Base-by-base conservation (phyloP, 2,888 invertebrate species). In the Nasonia oneida region DNA sequence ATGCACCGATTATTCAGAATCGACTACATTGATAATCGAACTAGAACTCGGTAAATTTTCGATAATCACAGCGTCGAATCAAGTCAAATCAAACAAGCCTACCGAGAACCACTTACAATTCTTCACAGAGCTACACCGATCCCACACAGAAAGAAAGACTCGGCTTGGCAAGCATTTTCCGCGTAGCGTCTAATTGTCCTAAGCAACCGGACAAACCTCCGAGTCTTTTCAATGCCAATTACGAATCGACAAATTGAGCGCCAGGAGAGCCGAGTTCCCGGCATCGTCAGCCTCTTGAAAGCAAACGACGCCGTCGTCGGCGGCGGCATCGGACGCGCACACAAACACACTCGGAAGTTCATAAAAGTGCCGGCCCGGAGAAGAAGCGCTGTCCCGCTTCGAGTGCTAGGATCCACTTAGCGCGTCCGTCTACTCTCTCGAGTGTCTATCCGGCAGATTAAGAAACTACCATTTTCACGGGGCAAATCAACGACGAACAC, bases 221-320 rank as follows among this genome's bases (percentile, higher is more conserved):
- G 50, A 37, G 14, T 67, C 81, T 85, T 81, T 81, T 61, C 81
- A 81, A 71, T 77, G 76, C 23, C 84, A 71, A 85, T 85, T 85
- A 76, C 75, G 50, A 8, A 75, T 82, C 67, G 82, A 82, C 82
- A 76, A 75, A 82, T 75, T 82, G 67, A 64, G 64, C 6, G 39
- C 23, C 50, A 37, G 29, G 75, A 81, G 64, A 75, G 61, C 74
- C 74, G 3, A 15, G 15, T 53, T 53, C 53, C 18, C 18, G 53
- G 53, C 53, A 18, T 53, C 53, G 53, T 18, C 64, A 23, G 71
- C 61, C 6, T 42, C 73, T 18, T 33, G 77, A 71, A 57, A 71
- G 71, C 47, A 71, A 83, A 73, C 23, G 61, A 81, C 83, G 18
- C n/a, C 33, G 29, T 29, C 29, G 12, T 8, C 14, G 2, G n/a